Percentiles rank a stretch among this genome's conserved stretches.
phyloP scores from a whole-genome alignment of 2,113 vertebrate species.

The Microtus richardsoni region DNA sequence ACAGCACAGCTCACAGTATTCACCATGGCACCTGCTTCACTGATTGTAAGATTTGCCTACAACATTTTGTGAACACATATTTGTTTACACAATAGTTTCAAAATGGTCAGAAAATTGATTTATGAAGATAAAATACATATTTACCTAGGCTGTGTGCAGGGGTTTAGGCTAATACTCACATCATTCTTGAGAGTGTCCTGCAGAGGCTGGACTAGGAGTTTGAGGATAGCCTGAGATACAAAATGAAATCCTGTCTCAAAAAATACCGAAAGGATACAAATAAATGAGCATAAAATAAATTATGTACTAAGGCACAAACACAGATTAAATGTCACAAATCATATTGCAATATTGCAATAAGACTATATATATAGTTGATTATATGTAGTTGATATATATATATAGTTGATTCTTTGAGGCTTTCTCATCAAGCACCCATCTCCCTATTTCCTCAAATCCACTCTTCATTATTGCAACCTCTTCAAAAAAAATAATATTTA shows the following conservation, averaged over 20 bases:
- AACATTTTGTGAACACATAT: not conserved
- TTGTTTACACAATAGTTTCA: not conserved
- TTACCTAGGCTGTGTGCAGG: not conserved
- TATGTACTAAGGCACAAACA: not conserved
- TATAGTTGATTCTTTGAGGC: too few species aligned
- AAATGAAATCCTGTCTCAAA: not conserved
- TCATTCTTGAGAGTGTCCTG: not conserved
- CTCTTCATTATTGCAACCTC: too few species aligned
- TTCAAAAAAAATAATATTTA: too few species aligned
- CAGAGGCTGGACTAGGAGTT: not conserved
- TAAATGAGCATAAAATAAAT: not conserved
- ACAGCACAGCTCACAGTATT: not conserved
- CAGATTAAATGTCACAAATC: not conserved
- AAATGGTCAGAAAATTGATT: not conserved
- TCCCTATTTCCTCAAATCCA: too few species aligned
- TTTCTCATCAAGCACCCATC: too few species aligned
- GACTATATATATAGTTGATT: too few species aligned
- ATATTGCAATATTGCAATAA: not conserved
- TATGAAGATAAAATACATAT: not conserved
- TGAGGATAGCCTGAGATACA: not conserved
- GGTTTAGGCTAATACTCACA: not conserved
- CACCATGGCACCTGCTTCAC: not conserved
- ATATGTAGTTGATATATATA: too few species aligned
- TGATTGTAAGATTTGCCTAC: not conserved
- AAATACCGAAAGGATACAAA: not conserved